Base-by-base conservation (phyloP, 1,140 invertebrate species). In the Pteromalus puparum region DNA sequence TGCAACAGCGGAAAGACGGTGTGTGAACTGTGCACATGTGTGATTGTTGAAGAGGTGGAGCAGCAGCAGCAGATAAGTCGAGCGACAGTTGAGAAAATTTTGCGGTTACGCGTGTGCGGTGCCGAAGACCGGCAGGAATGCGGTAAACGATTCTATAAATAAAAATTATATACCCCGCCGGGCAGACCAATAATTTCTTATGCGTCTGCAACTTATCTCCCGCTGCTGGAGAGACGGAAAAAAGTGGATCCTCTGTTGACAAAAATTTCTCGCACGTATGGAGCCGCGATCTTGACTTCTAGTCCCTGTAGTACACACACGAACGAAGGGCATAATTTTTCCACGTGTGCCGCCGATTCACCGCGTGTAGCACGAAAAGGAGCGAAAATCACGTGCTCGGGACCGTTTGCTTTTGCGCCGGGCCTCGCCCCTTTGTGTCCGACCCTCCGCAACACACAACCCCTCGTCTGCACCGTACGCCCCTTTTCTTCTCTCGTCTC, bases 111-210 rank as follows among this genome's bases (percentile, higher is more conserved):
- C 1, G n/a, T 9, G n/a, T 10, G 65, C 65, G 24, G 65, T 26
- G 26, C 7, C n/a, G 67, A 21, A 61, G 53, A 26, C 67, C 26
- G 24, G 12, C 28, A 21, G 30, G 72, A 74, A 74, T 74, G 72
- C 72, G 72, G 72, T 74, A 74, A 74, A 74, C 1, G 72, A 74
- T 38, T 74, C 34, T 74, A n/a, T 21, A 38, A 38, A 38, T 42
- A 74, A 42, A 74, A 74, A 42, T 74, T 74, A 18, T 42, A 10
- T 34, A 18, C 72, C 53, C 3, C 3, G 0, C 15, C 15, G 21
- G 28, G 15, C 34, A 15, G 67, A 28, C 24, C 5, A 30, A 26
- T 70, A 70, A 70, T 70, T 28, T 70, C 26, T 61, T n/a, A 10
- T 10, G 10, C 53, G 53, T 21, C 53, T 21, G 53, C 38, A 42